Evolutionary conservation across 2,113 vertebrate genomes (phyloP).

Genomic region (Gymnogyps californianus): DNA sequence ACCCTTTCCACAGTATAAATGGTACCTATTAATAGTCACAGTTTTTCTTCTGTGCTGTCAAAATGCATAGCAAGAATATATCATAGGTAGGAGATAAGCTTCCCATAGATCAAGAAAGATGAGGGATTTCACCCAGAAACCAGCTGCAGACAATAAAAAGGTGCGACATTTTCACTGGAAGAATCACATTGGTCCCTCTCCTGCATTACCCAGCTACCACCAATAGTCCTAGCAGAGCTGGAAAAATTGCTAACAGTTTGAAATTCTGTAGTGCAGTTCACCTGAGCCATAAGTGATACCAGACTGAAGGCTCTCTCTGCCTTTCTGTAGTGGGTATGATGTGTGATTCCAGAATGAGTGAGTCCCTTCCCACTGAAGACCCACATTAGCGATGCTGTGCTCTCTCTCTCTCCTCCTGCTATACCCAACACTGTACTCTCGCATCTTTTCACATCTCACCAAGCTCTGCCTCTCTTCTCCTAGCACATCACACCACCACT

Average conservation of each 20-base stretch:
- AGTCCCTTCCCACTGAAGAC: background rate
- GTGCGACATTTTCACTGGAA: background rate
- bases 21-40: background rate
- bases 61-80: background rate
- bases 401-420: background rate
- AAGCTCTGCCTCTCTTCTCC: background rate
- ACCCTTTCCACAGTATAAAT: background rate
- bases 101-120: background rate
- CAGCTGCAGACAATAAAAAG: background rate
- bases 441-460: background rate
- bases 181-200: background rate
- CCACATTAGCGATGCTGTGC: background rate
- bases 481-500: background rate
- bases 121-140: background rate
- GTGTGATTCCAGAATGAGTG: background rate
- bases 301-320: background rate
- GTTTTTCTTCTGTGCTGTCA: background rate
- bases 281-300: background rate
- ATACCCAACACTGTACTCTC: background rate
- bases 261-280: background rate
- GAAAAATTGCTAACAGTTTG: background rate
- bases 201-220: background rate
- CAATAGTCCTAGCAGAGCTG: background rate
- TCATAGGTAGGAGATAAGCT: background rate
- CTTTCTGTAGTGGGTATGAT: too few relatives aligned